Evolutionary conservation across 2,797 vertebrate genomes (phyloP), one percentile per base, ranked within the genome.

Genomic region (Ispidina lecontei): DNA sequence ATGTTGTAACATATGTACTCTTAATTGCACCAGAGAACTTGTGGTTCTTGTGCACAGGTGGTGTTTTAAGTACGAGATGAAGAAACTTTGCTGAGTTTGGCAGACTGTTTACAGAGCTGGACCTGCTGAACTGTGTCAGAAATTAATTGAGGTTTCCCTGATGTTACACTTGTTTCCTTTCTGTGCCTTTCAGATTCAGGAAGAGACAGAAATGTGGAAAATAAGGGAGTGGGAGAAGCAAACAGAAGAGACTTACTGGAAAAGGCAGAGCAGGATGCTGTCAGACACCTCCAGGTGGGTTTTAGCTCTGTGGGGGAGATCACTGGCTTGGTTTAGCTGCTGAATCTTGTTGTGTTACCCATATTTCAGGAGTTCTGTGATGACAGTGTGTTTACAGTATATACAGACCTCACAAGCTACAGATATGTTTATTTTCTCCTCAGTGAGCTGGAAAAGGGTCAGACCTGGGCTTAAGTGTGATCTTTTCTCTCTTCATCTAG

Each of bases 181-280:
- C 16, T 87, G 33, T 74, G 64, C 58, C 69, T 52, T 95, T 14
- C 91, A 98, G 98, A 98, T 98, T 96, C 98, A 98, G 65, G 98
- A 98, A 79, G 98, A 98, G 92, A 97, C 98, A 21, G 98, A 98
- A 94, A 98, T 98, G 98, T 99, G 99, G 99, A 99, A 99, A 97
- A 98, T 98, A 96, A 98, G 99, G 89, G 98, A 97, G 95, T 97
- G 98, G 96, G 98, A 99, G 96, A 98, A 97, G 65, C 98, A 99
- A 56, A 96, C 97, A 26, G 95, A 97, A 85, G 97, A 97, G 84
- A 91, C 94, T 29, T 95, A 95, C 78, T 96, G 93, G 86, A 95
- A 95, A 14, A 97, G 96, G 71, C 97, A 96, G 80, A 96, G 95
- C 87, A 96, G 96, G 47, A 96, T 89, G 89, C 87, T 97, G 35